Percentiles rank a stretch among this genome's conserved stretches.
These are phyloP conservation scores for Rhagophthalmus giganteus DNA, from an alignment of 2,888 invertebrate genomes.

Conservation along the genomic window DNA sequence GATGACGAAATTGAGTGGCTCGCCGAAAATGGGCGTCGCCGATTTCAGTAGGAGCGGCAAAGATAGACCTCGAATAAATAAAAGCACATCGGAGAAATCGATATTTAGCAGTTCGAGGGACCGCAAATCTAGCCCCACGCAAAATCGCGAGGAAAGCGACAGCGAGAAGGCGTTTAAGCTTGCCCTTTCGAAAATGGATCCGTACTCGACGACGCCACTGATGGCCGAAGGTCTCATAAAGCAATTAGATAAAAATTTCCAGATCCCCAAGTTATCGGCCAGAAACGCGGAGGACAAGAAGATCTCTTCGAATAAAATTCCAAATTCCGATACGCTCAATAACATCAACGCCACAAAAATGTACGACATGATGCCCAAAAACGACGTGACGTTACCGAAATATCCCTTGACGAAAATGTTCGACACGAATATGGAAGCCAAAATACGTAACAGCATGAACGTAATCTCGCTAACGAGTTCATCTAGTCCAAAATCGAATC, in stretches of 20 bases:
- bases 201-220: conserved; percentile 66
- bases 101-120: conserved; percentile 64
- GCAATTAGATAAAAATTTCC: conserved; percentile 80
- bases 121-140: conserved; percentile 69
- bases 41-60: conserved; percentile 66
- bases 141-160: conserved; percentile 66
- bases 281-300: conserved; percentile 47
- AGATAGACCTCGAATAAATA: conserved; percentile 63
- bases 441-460: conserved; percentile 48
- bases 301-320: conserved; percentile 53
- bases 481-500: conserved; percentile 23
- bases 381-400: conserved; percentile 42
- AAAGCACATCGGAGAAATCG: conserved; percentile 65
- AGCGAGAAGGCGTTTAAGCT: conserved; percentile 66
- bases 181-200: conserved; percentile 55
- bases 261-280: conserved; percentile 81
- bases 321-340: conserved; percentile 37
- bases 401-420: conserved; percentile 49
- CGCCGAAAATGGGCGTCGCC: conserved; percentile 61
- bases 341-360: conserved; percentile 47
- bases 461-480: conserved; percentile 27
- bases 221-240: conserved; percentile 76
- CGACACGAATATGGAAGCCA: conserved; percentile 48
- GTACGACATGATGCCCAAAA: conserved; percentile 47
- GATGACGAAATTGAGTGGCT: conserved; percentile 60